Conservation (phyloP, 2,797 vertebrate genomes). For the Acomys russatus region DNA sequence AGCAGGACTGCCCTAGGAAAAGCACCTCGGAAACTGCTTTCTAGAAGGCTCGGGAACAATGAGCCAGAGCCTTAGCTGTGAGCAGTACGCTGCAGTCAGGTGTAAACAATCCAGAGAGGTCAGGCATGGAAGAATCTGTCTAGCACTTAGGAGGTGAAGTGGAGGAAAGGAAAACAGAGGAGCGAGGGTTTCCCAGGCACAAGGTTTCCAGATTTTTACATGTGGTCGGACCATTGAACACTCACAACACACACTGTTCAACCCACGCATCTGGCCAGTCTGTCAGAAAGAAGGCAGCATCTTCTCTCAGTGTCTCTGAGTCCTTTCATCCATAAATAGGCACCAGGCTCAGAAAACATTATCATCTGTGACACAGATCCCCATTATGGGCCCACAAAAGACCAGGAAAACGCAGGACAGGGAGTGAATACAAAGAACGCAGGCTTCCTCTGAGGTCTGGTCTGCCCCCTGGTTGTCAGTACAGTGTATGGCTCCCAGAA, state of each 20-base stretch:
- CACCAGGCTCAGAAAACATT: neutral
- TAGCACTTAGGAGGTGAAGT: neutral
- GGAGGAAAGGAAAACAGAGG: neutral
- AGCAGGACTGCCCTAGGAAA: neutral
- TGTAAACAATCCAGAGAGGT: neutral
- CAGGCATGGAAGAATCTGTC: neutral
- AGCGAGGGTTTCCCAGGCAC: neutral
- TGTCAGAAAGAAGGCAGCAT: neutral
- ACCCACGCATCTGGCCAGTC: neutral
- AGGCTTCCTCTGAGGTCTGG: fast-evolving
- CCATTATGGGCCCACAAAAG: neutral
- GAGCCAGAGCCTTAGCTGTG: neutral
- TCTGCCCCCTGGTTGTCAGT: neutral
- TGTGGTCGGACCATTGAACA: neutral
- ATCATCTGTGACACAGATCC: neutral
- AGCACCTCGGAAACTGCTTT: neutral
- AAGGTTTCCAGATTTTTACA: neutral
- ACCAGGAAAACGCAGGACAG: neutral
- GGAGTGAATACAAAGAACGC: neutral
- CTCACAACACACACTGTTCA: fast-evolving
- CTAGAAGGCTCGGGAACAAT: neutral
- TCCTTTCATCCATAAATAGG: neutral
- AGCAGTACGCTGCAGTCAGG: neutral
- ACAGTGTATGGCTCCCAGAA: neutral
- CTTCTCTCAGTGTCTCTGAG: neutral